Evolutionary conservation across 2,888 invertebrate genomes (phyloP), one percentile per base, ranked within the genome.

Genomic region (Heliconius hortense): DNA sequence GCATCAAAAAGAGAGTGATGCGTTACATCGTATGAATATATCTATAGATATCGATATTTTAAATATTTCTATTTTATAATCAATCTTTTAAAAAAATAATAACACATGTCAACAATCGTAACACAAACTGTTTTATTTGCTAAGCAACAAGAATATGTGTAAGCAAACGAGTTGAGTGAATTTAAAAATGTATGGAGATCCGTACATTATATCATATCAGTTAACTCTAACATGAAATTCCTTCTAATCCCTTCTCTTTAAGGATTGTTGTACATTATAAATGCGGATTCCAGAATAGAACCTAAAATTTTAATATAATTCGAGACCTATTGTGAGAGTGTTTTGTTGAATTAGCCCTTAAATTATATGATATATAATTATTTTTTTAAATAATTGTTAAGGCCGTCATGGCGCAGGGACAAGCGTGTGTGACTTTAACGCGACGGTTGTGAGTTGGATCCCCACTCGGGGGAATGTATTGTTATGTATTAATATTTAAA

Each of bases 211-310:
- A 21, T 39, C 59, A 24, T 60, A 24, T 43, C 39, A 60, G 39
- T 59, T 71, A 59, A 69, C 21, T 31, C 31, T 71, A 26, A 60
- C 13, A 4, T 71, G 39, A 71, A 71, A 71, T 71, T 71, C 43
- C 18, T 26, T 71, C 26, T 71, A 60, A 39, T 60, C 71, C 60
- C 18, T 53, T 26, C 35, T 26, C 63, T 39, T 64, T 39, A 56
- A 74, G 35, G 73, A 68, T 63, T 31, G 53, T 26, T 56, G 21
- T 64, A 53, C 26, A 74, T 64, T 70, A 48, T 39, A 56, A 74
- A 74, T 53, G 31, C 10, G 39, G 18, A 2, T 21, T 69, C 39
- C 39, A 59, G 18, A 67, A 60, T 60, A 48, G n/a, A 35, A 69
- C 8, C 24, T 24, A 56, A 31, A 69, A 21, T 31, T 31, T 69